Base-by-base conservation (phyloP, 2,888 invertebrate genomes). In the Rhagium mordax region DNA sequence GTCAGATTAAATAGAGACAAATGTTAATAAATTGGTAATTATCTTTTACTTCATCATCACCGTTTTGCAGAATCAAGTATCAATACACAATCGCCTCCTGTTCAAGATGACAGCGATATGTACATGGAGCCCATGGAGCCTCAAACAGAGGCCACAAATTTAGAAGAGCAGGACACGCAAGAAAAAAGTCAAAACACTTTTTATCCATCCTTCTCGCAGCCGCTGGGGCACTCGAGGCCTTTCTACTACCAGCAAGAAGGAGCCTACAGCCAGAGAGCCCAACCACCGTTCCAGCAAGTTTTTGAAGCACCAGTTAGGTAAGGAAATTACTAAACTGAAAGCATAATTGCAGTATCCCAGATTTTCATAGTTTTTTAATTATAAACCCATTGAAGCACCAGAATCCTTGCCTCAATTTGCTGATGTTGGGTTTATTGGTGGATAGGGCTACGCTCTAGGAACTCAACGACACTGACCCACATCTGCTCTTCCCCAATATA, bases 181-280 rank as follows among this genome's bases (percentile, higher is more conserved):
- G 73, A 78, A 15, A 71, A 75, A 4, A 78, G 94, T 24, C 73
- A 78, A 57, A 78, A 94, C 84, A 93, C 92, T 60, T 95, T 94
- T 87, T 95, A 94, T 87, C 95, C 95, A 0, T 91, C 94, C 0
- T 96, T 94, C 84, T 78, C 83, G 4, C 90, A 91, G 85, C 90
- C 91, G 0, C 87, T 91, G 73, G 92, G 93, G 24, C 91, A 92
- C 77, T 91, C 92, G 0, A 87, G 92, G 33, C 91, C 91, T 0
- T 90, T 91, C 48, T 91, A 91, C 70, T 91, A 90, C 20, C 89
- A 90, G 49, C 91, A 89, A 80, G 92, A 92, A 86, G 91, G 86
- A 76, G 92, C 92, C 0, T 91, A 91, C 82, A 91, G 91, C 81
- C 93, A 91, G 85, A 86, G 92, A 79, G 90, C 92, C 0, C 89